These are phyloP conservation scores for Ecdyonurus torrentis DNA, from an alignment of 2,888 invertebrate species.

Conservation along the genomic window DNA sequence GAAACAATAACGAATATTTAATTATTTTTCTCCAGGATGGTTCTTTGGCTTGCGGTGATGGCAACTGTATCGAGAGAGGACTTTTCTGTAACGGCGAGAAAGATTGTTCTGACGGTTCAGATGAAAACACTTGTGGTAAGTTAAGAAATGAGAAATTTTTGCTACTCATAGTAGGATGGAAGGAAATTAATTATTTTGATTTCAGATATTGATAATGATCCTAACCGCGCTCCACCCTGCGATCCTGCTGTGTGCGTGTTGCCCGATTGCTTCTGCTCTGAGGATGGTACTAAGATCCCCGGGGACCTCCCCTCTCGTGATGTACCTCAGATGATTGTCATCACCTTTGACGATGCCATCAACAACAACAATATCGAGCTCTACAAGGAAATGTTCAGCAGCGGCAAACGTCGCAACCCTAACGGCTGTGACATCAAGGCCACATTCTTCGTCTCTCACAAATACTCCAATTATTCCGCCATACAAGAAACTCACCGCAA, in stretches of 20 bases:
- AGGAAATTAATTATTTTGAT: background rate
- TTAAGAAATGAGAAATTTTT: slow-evolving; percentile 16
- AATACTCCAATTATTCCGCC: slow-evolving; percentile 87
- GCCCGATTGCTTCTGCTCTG: slow-evolving; percentile 89
- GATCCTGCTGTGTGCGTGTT: slow-evolving; percentile 70
- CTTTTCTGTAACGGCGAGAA: slow-evolving; percentile 88
- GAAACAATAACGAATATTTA: background rate
- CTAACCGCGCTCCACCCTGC: slow-evolving; percentile 81
- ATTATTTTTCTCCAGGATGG: slow-evolving; percentile 42
- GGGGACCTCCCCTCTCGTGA: slow-evolving; percentile 68
- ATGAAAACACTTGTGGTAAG: slow-evolving; percentile 83
- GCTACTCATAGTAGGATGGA: background rate
- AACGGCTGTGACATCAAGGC: slow-evolving; percentile 88
- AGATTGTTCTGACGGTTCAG: slow-evolving; percentile 75
- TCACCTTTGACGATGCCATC: slow-evolving; percentile 88
- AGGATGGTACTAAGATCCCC: slow-evolving; percentile 75
- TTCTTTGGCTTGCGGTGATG: slow-evolving; percentile 73
- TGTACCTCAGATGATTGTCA: slow-evolving; percentile 86
- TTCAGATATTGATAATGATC: slow-evolving; percentile 80
- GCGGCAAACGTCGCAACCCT: slow-evolving; percentile 65
- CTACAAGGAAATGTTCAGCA: slow-evolving; percentile 70
- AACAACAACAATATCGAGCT: slow-evolving; percentile 90
- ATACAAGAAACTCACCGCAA: slow-evolving; percentile 79
- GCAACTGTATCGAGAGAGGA: slow-evolving; percentile 70
- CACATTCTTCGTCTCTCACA: slow-evolving; percentile 84